A percentile compares a stretch with the other conserved stretches of the same genome.
Conservation (phyloP, 2,888 invertebrate species). For the Netelia inedita region DNA sequence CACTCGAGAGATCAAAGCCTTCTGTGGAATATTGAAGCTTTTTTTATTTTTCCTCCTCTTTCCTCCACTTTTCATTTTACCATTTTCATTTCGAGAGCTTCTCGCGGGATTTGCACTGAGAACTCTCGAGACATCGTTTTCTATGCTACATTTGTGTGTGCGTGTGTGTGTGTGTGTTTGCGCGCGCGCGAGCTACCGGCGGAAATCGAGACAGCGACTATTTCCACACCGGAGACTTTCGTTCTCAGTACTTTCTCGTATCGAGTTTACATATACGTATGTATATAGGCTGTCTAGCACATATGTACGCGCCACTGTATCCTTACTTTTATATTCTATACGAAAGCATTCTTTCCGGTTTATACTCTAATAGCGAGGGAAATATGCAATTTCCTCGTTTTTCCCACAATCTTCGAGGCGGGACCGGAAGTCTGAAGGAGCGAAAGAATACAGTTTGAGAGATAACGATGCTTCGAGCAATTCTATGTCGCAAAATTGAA, state of each 20-base stretch:
- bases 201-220: conserved; percentile 3
- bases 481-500: not conserved
- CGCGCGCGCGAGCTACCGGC: not conserved
- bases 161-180: not conserved
- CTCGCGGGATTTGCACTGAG: conserved; percentile 3
- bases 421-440: not conserved
- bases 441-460: not conserved
- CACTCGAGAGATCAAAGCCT: conserved; percentile 66
- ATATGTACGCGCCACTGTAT: not conserved
- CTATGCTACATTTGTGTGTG: not conserved
- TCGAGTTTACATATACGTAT: not conserved
- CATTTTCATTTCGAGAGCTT: conserved; percentile 40
- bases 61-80: conserved; percentile 44
- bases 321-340: not conserved
- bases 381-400: conserved; percentile 45
- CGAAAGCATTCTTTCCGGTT: not conserved
- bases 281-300: conserved; percentile 9
- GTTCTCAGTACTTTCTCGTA: conserved; percentile 3
- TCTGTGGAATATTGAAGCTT: conserved; percentile 51
- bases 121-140: conserved; percentile 29
- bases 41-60: conserved; percentile 11
- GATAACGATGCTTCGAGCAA: not conserved
- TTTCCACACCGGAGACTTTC: conserved; percentile 12
- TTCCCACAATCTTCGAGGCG: not conserved
- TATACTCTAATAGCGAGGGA: conserved; percentile 10